phyloP scores from a whole-genome alignment of 2,797 vertebrate genomes.

The Capromys pilorides region DNA sequence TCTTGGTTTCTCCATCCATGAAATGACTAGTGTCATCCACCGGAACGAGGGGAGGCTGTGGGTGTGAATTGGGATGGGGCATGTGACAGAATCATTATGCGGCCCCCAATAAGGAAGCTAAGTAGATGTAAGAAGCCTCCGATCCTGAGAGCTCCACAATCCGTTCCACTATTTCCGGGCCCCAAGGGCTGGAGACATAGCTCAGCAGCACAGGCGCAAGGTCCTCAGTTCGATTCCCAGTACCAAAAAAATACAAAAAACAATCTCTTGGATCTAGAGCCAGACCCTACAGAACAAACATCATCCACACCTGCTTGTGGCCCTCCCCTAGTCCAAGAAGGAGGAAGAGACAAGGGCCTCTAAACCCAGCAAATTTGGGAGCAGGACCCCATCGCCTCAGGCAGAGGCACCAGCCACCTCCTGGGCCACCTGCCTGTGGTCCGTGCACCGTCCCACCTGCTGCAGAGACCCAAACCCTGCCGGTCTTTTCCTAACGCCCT shows the following conservation, averaged over 20 bases:
- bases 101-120: background rate
- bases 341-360: too few species aligned
- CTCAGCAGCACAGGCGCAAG: too few species aligned
- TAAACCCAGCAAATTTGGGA: background rate
- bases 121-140: background rate
- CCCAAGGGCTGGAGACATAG: background rate
- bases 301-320: too few species aligned
- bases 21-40: background rate
- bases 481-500: background rate
- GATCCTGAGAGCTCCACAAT: background rate
- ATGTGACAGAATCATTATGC: background rate
- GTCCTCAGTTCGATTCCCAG: too few species aligned
- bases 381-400: background rate
- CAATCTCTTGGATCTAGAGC: background rate
- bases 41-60: rapidly evolving
- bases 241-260: too few species aligned
- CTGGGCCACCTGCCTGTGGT: rapidly evolving
- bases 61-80: background rate
- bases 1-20: background rate
- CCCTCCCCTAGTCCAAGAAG: too few species aligned
- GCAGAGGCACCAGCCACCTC: background rate
- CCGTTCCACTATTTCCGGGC: background rate
- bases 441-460: rapidly evolving
- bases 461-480: background rate
- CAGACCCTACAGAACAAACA: background rate